Conservation (phyloP, 2,113 vertebrate genomes). For the Bufo bufo region DNA sequence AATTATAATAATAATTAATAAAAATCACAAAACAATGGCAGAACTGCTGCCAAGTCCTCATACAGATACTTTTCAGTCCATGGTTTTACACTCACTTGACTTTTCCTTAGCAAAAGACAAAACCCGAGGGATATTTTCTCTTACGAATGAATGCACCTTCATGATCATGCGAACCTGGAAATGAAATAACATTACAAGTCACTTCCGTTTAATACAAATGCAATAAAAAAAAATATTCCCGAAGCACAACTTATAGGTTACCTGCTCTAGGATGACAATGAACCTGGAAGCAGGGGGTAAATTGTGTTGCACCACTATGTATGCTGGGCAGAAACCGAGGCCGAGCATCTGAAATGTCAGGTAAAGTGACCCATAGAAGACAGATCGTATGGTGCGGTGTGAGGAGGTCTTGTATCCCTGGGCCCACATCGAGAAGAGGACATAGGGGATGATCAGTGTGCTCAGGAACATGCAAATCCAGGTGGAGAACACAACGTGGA, state of each 20-base stretch:
- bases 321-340: conserved; percentile 83
- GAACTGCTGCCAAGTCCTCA: too few relatives aligned
- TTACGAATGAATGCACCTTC: conserved; percentile 90
- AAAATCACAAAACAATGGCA: too few relatives aligned
- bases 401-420: conserved; percentile 72
- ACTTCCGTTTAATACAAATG: too few relatives aligned
- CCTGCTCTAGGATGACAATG: conserved; percentile 91
- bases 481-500: conserved; percentile 81
- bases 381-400: conserved; percentile 67
- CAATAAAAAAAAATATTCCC: neutral
- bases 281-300: conserved; percentile 88
- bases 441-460: conserved; percentile 81
- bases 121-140: conserved; percentile 88
- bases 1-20: too few relatives aligned
- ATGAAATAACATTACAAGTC: neutral
- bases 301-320: conserved; percentile 77
- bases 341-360: conserved; percentile 80
- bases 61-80: too few relatives aligned
- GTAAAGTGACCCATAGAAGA: conserved; percentile 75
- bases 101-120: conserved; percentile 75
- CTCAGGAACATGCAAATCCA: conserved; percentile 91
- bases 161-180: conserved; percentile 89
- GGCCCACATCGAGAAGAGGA: conserved; percentile 83
- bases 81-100: conserved; percentile 72
- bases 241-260: conserved; percentile 48